Evolutionary conservation across 2,888 invertebrate species (phyloP).

Genomic region (Dasysyrphus albostriatus): DNA sequence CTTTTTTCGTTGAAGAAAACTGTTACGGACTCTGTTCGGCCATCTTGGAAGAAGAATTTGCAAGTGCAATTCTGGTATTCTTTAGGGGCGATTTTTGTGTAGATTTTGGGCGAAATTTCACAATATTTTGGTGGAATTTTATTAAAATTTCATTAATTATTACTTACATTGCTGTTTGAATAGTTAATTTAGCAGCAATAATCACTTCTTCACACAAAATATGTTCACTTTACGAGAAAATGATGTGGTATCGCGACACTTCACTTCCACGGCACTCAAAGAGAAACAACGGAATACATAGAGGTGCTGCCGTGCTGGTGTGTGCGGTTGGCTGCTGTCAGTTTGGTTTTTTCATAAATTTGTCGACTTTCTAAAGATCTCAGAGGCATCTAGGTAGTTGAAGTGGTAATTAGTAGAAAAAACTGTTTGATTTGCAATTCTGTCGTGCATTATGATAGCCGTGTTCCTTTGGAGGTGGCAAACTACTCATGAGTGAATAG

Average conservation of each 20-base stretch:
- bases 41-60: conserved; percentile 81
- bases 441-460: no score
- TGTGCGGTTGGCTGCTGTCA: conserved; percentile 56
- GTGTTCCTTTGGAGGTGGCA: no score
- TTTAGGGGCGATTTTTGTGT: conserved; percentile 25
- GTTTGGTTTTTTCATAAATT: conserved; percentile 51
- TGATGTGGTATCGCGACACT: conserved; percentile 71
- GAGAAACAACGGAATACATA: conserved; percentile 75
- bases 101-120: conserved; percentile 7
- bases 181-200: conserved; percentile 63
- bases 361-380: neutral
- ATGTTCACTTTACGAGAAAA: conserved; percentile 52
- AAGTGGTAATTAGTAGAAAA: neutral
- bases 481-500: no score
- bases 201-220: conserved; percentile 66
- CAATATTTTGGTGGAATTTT: conserved; percentile 18
- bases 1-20: conserved; percentile 77
- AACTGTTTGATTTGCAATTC: neutral
- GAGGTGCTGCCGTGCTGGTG: conserved; percentile 53
- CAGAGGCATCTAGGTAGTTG: conserved; percentile 46
- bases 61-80: conserved; percentile 71
- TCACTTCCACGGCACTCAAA: conserved; percentile 63
- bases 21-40: conserved; percentile 81
- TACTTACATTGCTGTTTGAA: conserved; percentile 66
- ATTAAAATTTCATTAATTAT: conserved; percentile 19